phyloP scores from a whole-genome alignment of 2,888 invertebrate species.

The Cabera pusaria region DNA sequence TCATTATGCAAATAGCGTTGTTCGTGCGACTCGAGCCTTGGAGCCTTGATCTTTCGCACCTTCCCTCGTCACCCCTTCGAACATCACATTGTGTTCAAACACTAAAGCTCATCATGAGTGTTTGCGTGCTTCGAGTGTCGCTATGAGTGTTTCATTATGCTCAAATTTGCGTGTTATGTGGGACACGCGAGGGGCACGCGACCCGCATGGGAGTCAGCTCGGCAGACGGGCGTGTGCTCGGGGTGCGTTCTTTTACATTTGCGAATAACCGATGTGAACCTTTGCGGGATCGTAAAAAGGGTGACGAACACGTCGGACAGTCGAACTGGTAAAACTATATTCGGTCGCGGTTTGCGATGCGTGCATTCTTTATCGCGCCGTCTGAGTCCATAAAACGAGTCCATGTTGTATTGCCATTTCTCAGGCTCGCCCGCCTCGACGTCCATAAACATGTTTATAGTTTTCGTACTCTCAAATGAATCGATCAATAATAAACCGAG shows the following conservation, averaged over 20 bases:
- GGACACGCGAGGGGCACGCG: slow-evolving; percentile 77
- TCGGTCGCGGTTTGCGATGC: slow-evolving; percentile 43
- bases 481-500: slow-evolving; percentile 22
- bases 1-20: slow-evolving; percentile 64
- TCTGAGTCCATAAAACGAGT: slow-evolving; percentile 28
- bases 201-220: slow-evolving; percentile 75
- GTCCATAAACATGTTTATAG: slow-evolving; percentile 25
- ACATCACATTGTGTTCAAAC: slow-evolving; percentile 39
- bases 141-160: slow-evolving; percentile 56
- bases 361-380: slow-evolving; percentile 42
- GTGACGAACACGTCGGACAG: slow-evolving; percentile 33
- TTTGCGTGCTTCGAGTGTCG: slow-evolving; percentile 57
- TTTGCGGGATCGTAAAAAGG: slow-evolving; percentile 45
- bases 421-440: slow-evolving; percentile 22
- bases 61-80: slow-evolving; percentile 57
- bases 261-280: slow-evolving; percentile 52
- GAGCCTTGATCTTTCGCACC: slow-evolving; percentile 66
- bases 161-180: slow-evolving; percentile 73
- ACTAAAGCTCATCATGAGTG: slow-evolving; percentile 45
- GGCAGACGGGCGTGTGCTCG: slow-evolving; percentile 12
- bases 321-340: slow-evolving; percentile 36
- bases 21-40: slow-evolving; percentile 38
- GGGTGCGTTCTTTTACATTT: slow-evolving; percentile 47
- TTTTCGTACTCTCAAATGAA: slow-evolving; percentile 23
- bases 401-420: slow-evolving; percentile 25